Evolutionary conservation across 2,888 invertebrate genomes (phyloP), one percentile per base, ranked within the genome.

Genomic region (Lasioglossum figueresi): DNA sequence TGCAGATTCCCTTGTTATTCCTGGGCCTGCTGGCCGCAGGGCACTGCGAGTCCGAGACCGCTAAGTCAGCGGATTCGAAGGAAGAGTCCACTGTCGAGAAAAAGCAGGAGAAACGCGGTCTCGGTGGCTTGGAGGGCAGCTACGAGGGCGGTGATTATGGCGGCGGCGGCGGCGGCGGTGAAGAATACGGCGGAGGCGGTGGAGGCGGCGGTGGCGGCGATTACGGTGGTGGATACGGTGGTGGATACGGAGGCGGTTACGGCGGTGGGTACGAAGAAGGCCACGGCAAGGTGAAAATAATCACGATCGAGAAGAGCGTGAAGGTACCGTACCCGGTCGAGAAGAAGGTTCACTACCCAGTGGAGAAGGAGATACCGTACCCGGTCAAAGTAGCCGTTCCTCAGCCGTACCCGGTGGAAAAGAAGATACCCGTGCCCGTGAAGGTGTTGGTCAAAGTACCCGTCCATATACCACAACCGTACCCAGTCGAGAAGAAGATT

Each of bases 311-410:
- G 80, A 95, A 95, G 86, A 92, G 92, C 82, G 92, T 94, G 4
- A 95, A 96, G 93, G 95, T 96, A 86, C 97, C 97, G 4, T 96
- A 96, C 93, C 97, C 97, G 19, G 96, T 96, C 0, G 97, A 97
- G 93, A 97, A 96, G 93, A 96, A 95, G 83, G 96, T 97, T 56
- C 97, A 96, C 40, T 96, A 96, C 92, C 97, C 97, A 84, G 97
- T 97, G 10, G 96, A 96, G 91, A 96, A 96, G 91, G 95, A 96
- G 88, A 95, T 96, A 66, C 96, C 95, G 45, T 96, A 97, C 85
- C 96, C 96, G 84, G 96, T 96, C 79, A 95, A 95, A 86, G 95
- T 95, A 0, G 95, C 93, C 16, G 95, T 95, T n/a, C 95, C 96
- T 0, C 95, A 96, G 95, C 95, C 97, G 95, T 89, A 97, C 96